A percentile compares a stretch with the other conserved stretches of the same genome.
Conservation (phyloP, 2,888 invertebrate species). For the Pyrgus malvae region DNA sequence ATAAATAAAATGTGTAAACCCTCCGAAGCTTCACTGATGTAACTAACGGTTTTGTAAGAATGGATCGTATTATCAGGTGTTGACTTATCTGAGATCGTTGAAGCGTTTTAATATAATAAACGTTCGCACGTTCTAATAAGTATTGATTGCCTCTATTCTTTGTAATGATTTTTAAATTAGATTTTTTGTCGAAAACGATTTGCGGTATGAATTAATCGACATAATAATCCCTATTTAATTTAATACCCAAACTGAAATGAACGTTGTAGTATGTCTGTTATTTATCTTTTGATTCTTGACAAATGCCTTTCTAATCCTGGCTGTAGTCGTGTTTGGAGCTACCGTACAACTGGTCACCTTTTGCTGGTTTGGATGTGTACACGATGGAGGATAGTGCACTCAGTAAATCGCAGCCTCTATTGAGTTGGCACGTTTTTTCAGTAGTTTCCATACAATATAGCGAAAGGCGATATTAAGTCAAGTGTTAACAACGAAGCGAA, state of each 20-base stretch:
- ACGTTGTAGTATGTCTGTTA: not conserved
- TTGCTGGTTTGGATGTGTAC: not conserved
- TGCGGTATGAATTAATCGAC: slow-evolving; percentile 10
- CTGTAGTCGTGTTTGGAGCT: too few species aligned
- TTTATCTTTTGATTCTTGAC: too few species aligned
- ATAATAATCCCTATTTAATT: slow-evolving; percentile 16
- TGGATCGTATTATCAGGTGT: slow-evolving; percentile 6
- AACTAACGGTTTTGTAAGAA: slow-evolving; percentile 17
- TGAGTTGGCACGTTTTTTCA: slow-evolving; percentile 13
- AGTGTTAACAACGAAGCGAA: slow-evolving; percentile 50
- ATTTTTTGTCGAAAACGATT: not conserved
- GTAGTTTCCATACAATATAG: slow-evolving; percentile 27
- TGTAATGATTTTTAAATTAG: slow-evolving; percentile 8
- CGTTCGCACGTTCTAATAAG: slow-evolving; percentile 19
- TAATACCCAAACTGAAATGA: not conserved
- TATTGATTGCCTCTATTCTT: slow-evolving; percentile 17
- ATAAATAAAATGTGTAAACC: too few species aligned
- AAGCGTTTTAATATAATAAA: slow-evolving; percentile 16
- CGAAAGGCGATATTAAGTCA: slow-evolving; percentile 42
- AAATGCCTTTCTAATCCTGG: too few species aligned
- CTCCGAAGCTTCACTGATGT: not conserved
- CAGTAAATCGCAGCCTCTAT: slow-evolving; percentile 8
- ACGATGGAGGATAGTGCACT: not conserved
- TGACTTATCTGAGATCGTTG: slow-evolving; percentile 14
- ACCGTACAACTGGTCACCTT: not conserved